Evolutionary conservation across 2,888 invertebrate genomes (phyloP).

Genomic region (Cheilosia vulpina): DNA sequence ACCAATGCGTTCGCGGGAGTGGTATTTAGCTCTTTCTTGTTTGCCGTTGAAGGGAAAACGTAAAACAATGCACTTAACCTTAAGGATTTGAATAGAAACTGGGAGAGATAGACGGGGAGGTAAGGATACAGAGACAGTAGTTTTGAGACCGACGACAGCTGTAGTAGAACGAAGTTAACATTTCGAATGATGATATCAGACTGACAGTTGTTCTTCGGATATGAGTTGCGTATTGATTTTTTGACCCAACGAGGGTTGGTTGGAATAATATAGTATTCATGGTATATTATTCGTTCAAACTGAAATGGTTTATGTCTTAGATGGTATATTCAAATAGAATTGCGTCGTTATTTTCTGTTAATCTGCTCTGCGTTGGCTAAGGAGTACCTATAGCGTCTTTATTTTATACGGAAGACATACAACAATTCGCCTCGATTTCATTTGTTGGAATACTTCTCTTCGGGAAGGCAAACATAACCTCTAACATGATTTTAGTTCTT

Average conservation of each 20-base stretch:
- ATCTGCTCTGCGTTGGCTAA: too few relatives aligned
- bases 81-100: constrained; percentile 23
- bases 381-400: too few relatives aligned
- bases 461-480: too few relatives aligned
- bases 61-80: constrained; percentile 60
- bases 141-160: constrained; percentile 59
- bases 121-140: constrained; percentile 50
- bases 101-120: constrained; percentile 27
- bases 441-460: too few relatives aligned
- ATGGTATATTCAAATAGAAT: constrained; percentile 1
- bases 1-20: not conserved
- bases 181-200: constrained; percentile 71
- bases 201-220: constrained; percentile 62
- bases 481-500: too few relatives aligned
- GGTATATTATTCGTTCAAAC: constrained; percentile 17
- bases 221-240: constrained; percentile 58
- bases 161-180: constrained; percentile 62
- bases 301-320: constrained; percentile 27
- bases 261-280: not conserved
- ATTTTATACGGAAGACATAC: rapidly evolving
- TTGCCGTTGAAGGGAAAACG: constrained; percentile 19
- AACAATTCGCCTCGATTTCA: too few relatives aligned
- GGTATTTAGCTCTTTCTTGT: constrained; percentile 17
- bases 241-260: constrained; percentile 11
- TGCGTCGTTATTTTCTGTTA: not conserved